Evolutionary conservation across 2,888 invertebrate genomes (phyloP), one percentile per base, ranked within the genome.

Genomic region (Unio delphinus): DNA sequence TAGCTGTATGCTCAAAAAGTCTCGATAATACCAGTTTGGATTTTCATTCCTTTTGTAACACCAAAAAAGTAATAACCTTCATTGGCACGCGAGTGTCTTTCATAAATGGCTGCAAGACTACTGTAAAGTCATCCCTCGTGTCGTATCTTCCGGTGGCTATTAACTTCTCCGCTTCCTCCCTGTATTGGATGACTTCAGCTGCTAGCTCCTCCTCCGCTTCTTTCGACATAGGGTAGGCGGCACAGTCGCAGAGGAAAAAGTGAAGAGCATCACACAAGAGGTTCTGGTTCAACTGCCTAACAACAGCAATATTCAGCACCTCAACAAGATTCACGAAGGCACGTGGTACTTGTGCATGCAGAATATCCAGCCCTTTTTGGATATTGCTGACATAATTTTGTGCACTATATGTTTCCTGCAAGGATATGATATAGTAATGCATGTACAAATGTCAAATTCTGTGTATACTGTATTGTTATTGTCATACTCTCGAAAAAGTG

Each of bases 261-360:
- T 86, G 86, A 17, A 83, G 64, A 1, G 78, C 60, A 23, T 81
- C 67, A 65, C 86, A 86, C 64, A 84, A 61, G 0, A 82, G 63
- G 17, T 79, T 80, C 6, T 73, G 60, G 65, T 80, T 83, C 20
- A 86, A 75, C 26, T 81, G 63, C 55, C 79, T 74, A n/a, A 82
- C 76, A 7, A 86, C 74, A 59, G 83, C 81, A 30, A 87, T 81
- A 67, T 89, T 86, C 7, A 90, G 78, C 30, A 88, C 82, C 65
- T 85, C 79, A 4, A 90, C 87, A 34, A 90, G 73, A 68, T 89
- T 89, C 55, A 90, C 85, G 67, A 90, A 85, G 15, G 86, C 83
- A 59, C 85, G 72, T 5, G 89, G 89, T n/a, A 90, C 77, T 58
- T 85, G 76, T 6, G 72, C 76, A 58, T 87, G 83, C 0, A 90